Evolutionary conservation across 2,113 vertebrate species (phyloP).

Genomic region (Hippocampus zosterae): DNA sequence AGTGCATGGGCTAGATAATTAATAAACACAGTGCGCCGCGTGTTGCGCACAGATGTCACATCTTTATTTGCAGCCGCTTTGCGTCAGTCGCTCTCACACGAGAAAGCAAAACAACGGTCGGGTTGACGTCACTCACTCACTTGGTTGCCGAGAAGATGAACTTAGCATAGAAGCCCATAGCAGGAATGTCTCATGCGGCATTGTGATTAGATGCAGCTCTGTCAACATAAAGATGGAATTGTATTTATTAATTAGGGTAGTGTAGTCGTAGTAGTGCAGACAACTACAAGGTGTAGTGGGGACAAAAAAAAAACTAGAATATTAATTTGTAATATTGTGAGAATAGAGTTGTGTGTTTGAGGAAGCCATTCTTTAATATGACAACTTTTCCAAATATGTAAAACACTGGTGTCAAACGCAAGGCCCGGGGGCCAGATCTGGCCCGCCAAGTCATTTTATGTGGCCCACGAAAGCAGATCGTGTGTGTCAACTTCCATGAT

Average conservation of each 20-base stretch:
- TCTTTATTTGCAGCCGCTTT: constrained; percentile 33
- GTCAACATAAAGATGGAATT: background rate
- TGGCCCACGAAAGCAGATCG: too few species aligned
- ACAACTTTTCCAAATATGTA: background rate
- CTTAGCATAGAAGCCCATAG: background rate
- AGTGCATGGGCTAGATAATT: constrained; percentile 26
- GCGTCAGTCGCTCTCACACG: constrained; percentile 17
- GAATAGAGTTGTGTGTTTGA: too few species aligned
- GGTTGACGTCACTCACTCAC: background rate
- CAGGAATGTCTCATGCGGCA: background rate
- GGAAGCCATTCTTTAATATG: background rate
- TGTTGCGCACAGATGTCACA: background rate
- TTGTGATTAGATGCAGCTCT: constrained; percentile 34
- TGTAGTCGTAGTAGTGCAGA: background rate
- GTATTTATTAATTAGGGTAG: background rate
- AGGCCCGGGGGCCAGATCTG: too few species aligned
- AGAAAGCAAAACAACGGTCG: background rate
- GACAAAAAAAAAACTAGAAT: too few species aligned
- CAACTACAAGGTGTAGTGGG: too few species aligned
- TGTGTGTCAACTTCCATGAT: too few species aligned
- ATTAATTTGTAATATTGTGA: too few species aligned
- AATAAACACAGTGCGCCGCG: constrained; percentile 24
- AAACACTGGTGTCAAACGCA: background rate
- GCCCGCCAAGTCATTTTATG: too few species aligned
- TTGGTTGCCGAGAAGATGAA: constrained; percentile 6